Conservation (phyloP, 2,113 vertebrate genomes). For the Malurus melanocephalus region DNA sequence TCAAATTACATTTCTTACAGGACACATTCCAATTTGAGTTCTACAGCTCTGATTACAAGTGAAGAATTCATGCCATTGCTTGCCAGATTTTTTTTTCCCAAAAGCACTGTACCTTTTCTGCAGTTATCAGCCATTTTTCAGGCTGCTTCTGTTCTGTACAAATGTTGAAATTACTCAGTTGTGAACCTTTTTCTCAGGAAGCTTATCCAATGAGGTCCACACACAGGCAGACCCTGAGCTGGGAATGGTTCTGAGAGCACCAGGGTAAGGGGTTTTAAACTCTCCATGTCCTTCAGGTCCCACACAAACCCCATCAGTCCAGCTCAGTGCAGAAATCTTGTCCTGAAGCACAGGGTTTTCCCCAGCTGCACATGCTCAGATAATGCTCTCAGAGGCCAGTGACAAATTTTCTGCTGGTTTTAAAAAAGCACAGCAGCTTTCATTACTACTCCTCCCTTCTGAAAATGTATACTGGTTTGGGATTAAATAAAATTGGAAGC, state of each 20-base stretch:
- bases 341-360: neutral
- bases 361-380: neutral
- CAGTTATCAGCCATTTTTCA: neutral
- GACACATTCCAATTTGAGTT: neutral
- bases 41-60: neutral
- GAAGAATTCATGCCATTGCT: neutral
- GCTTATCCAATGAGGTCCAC: accelerated
- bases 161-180: neutral
- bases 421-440: neutral
- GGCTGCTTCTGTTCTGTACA: neutral
- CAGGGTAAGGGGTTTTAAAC: accelerated
- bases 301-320: accelerated
- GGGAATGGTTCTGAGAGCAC: accelerated
- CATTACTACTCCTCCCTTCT: neutral
- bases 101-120: neutral
- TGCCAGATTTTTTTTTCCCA: neutral
- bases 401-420: neutral
- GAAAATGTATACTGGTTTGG: neutral
- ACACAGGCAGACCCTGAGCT: accelerated
- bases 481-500: neutral
- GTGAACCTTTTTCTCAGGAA: neutral
- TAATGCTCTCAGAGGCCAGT: neutral
- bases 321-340: neutral
- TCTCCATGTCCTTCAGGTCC: accelerated
- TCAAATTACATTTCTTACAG: neutral